Evolutionary conservation across 2,113 vertebrate genomes (phyloP), one percentile per base, ranked within the genome.

Genomic region (Ia io): DNA sequence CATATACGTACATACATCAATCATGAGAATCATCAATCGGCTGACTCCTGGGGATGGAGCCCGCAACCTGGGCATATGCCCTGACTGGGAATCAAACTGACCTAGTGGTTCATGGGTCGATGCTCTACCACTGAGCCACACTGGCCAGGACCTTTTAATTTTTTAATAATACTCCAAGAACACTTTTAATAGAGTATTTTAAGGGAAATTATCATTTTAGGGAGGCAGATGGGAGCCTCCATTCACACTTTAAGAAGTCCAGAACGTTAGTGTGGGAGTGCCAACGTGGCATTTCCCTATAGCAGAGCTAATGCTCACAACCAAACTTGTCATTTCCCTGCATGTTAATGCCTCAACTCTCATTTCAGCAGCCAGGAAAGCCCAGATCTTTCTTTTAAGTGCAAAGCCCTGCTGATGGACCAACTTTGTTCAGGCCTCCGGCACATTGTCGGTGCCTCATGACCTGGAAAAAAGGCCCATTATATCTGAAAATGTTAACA

Each of bases 391-490:
- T 97, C 78, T 98, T 98, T 97, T 86, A 97, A 96, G 95, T 59
- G 80, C 84, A 97, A 95, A 98, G 82, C 84, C 87, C 84, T 94
- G 94, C 95, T 96, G 82, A 95, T 20, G 37, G 85, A 77, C 87
- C 96, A 95, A 76, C 74, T 96, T 93, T 88, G 90, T 96, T 20
- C 79, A 84, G 95, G 84, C 88, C 82, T 47, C 92, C 25, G 13
- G 30, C 77, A 70, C 87, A 97, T 98, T 98, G 97, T 98, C 93
- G 90, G 56, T 80, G 51, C 67, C 95, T 96, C 91, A 37, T 97
- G 98, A 98, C 97, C 97, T 97, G 95, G 95, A 97, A 97, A 96
- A 79, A 95, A 77, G 87, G 91, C 88, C 96, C 73, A 96, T 96
- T 98, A 30, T 93, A 91, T 96, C 78, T 93, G 95, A 93, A 98